A percentile compares a stretch with the other conserved stretches of the same genome.
phyloP scores from a whole-genome alignment of 2,797 vertebrate species.

The Cetoscarus ocellatus region DNA sequence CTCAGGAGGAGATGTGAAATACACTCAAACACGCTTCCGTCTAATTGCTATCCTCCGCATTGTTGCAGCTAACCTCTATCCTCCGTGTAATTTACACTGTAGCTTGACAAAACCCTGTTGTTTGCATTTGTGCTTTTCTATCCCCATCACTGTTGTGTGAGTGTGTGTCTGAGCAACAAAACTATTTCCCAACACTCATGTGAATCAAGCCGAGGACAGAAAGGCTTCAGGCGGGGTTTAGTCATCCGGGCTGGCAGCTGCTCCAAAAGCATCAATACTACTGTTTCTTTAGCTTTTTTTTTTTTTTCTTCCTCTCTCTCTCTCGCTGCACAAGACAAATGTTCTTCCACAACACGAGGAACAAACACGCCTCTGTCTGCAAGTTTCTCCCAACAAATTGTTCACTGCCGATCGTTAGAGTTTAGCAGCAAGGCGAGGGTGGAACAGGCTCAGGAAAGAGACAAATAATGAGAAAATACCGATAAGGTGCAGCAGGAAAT shows the following conservation, averaged over 20 bases:
- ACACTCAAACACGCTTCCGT: slow-evolving; percentile 45
- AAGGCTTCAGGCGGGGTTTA: slow-evolving; percentile 69
- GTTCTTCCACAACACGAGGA: slow-evolving; percentile 60
- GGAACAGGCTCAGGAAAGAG: slow-evolving; percentile 20
- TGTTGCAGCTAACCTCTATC: slow-evolving; percentile 58
- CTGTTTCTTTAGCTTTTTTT: slow-evolving; percentile 33
- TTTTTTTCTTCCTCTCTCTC: slow-evolving; percentile 18
- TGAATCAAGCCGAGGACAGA: slow-evolving; percentile 58
- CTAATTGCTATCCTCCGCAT: slow-evolving; percentile 62
- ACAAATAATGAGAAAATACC: slow-evolving; percentile 13
- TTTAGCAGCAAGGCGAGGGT: slow-evolving; percentile 22
- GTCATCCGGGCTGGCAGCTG: slow-evolving; percentile 77
- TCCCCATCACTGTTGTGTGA: slow-evolving; percentile 40
- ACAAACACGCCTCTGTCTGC: slow-evolving; percentile 72
- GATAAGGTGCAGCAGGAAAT: slow-evolving; percentile 45
- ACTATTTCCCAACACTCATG: slow-evolving; percentile 64
- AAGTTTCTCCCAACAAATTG: slow-evolving; percentile 28
- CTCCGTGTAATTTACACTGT: slow-evolving; percentile 57
- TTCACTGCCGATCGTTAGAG: slow-evolving; percentile 33
- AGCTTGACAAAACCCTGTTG: slow-evolving; percentile 49
- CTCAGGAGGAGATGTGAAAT: slow-evolving; percentile 43
- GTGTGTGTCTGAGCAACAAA: slow-evolving; percentile 47
- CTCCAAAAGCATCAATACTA: slow-evolving; percentile 71
- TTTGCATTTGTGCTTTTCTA: slow-evolving; percentile 47
- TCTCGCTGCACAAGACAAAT: slow-evolving; percentile 51